Base-by-base conservation (phyloP, 2,113 vertebrate species). In the Lepidothrix coronata region DNA sequence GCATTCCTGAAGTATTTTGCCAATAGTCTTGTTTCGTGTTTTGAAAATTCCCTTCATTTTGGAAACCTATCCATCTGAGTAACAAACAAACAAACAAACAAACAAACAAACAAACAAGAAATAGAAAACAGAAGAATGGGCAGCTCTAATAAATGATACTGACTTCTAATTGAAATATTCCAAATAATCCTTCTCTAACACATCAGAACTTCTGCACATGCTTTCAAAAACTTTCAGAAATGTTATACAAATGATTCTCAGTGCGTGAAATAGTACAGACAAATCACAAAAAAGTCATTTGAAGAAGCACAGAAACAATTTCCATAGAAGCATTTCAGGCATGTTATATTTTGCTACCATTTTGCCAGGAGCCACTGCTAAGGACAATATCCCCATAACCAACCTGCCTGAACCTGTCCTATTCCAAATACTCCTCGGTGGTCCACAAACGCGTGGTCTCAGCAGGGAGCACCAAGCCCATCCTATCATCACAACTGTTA, bases 371-470 rank as follows among this genome's bases (percentile, higher is more conserved):
- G 61, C 15, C 33, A 33, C 49, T 24, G 9, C 59, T 80, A 43
- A 71, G 28, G 48, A 35, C 30, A 24, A 14, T 2, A 44, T 52
- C 24, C 18, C 41, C 37, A 14, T 10, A 48, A 6, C 24, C 37
- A 72, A 6, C 16, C 27, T 2, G 1, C 11, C 43, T 7, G 43
- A 41, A 33, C 33, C 52, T 59, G 15, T 30, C 35, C 65, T 14
- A 6, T 75, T 84, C 21, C 57, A 85, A 49, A 59, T 9, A 46
- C 23, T 52, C 30, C 59, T 39, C 49, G 15, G 65, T 25, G 37
- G 17, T 11, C n/a, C 44, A 46, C 7, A 80, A 37, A 23, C 0
- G 0, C 5, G 0, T 8, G 4, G 37, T 31, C 31, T 90, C 41
- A 59, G 21, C 6, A 66, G 55, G 8, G 17, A 65, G 6, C 16